These are phyloP conservation scores for Pogona vitticeps DNA, from an alignment of 2,113 vertebrate species.

Conservation along the genomic window DNA sequence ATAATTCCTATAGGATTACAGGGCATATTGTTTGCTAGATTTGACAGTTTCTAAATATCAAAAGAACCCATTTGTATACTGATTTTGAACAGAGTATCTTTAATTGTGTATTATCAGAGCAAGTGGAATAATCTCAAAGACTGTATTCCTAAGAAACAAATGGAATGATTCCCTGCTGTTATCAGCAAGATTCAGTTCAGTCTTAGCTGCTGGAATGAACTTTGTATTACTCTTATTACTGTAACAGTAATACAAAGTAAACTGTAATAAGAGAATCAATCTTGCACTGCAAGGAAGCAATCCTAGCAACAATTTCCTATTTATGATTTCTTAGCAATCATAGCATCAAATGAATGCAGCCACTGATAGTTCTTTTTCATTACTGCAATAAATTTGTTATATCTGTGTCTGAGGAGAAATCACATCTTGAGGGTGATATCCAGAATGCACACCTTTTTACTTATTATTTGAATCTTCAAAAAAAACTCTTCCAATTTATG, in stretches of 20 bases:
- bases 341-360: neutral
- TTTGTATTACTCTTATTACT: slow-evolving; percentile 13
- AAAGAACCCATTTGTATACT: neutral
- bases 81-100: neutral
- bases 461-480: too few relatives aligned
- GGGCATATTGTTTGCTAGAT: neutral
- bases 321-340: slow-evolving; percentile 1
- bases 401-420: neutral
- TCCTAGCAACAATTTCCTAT: neutral
- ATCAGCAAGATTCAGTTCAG: neutral
- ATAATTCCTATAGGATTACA: too few relatives aligned
- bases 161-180: neutral
- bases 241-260: too few relatives aligned
- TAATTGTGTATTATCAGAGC: neutral
- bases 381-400: slow-evolving; percentile 8
- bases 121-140: neutral
- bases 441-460: neutral
- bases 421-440: neutral
- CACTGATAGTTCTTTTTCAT: neutral
- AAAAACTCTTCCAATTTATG: too few relatives aligned
- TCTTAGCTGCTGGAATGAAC: slow-evolving; percentile 31
- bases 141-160: neutral
- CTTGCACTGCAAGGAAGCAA: neutral
- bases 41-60: neutral
- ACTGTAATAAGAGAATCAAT: slow-evolving; percentile 7